Evolutionary conservation across 2,888 invertebrate species (phyloP), one percentile per base, ranked within the genome.

Genomic region (Stictocephala bisonia): DNA sequence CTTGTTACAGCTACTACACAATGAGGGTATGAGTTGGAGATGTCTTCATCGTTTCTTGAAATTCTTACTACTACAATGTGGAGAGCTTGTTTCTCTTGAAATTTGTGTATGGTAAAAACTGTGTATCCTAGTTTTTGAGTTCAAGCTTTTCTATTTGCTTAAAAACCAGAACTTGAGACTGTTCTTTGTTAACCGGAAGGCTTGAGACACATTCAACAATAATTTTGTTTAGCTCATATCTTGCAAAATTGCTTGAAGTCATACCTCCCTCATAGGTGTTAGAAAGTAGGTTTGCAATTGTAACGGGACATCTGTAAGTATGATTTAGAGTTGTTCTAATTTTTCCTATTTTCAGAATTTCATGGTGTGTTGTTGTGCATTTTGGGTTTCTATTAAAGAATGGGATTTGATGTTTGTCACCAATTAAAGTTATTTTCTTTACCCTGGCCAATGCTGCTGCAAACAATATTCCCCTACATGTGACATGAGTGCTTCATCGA

Each of bases 41-140:
- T 60, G 1, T 60, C 60, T 24, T 67, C 67, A 2, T 67, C 13
- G 18, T 67, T 24, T 18, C 24, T 44, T 48, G 67, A 67, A 24
- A 29, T 48, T 40, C 67, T 67, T 20, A 67, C 48, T 13, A 67
- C 48, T 15, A 22, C 67, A 18, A 67, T 64, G 44, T 64, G 64
- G 3, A 9, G 20, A 3, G 41, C 44, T 64, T 64, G 41, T 41
- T 41, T 44, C 26, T 48, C 41, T 67, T 67, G 67, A 48, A 24
- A 67, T 26, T 67, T 48, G 26, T 67, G 67, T 13, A 67, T 67
- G 7, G 67, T 67, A 4, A 22, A 44, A 6, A 1, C 7, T 13
- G 41, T 48, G 15, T 44, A 68, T 1, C 50, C 68, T 51, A 7
- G 11, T 20, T 26, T 9, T 6, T 31, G 4, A 48, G n/a, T n/a